These are phyloP conservation scores for Riptortus pedestris DNA, from an alignment of 1,140 invertebrate species.

Conservation along the genomic window DNA sequence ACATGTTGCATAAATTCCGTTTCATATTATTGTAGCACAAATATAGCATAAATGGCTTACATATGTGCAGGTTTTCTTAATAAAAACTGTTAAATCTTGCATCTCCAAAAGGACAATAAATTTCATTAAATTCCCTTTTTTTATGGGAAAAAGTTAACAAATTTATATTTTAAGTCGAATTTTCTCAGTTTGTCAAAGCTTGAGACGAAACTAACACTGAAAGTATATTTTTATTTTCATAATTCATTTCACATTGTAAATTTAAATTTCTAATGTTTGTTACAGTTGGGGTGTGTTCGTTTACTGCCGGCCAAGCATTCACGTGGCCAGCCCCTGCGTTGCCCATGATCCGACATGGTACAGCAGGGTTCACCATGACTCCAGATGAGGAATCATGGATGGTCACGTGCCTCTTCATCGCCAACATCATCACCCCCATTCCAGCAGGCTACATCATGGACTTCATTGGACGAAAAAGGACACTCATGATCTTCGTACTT, in stretches of 20 bases:
- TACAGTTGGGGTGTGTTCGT: background rate
- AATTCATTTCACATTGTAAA: background rate
- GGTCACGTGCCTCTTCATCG: constrained; percentile 23
- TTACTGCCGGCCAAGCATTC: constrained; percentile 5
- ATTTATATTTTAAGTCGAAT: too few species aligned
- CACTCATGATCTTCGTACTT: constrained; percentile 53
- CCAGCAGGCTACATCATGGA: constrained; percentile 47
- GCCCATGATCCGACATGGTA: constrained; percentile 19
- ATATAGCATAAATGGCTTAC: too few species aligned
- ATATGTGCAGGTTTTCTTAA: too few species aligned
- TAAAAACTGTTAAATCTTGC: too few species aligned
- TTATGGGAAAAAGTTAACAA: too few species aligned
- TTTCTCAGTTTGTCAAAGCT: background rate
- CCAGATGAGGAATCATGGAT: constrained; percentile 20
- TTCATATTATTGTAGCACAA: too few species aligned
- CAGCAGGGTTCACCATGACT: constrained; percentile 13
- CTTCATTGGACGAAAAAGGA: constrained; percentile 57
- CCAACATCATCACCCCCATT: constrained; percentile 31
- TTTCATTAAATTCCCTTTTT: too few species aligned
- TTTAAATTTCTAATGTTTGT: background rate
- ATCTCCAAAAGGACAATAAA: too few species aligned
- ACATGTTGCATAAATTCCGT: too few species aligned
- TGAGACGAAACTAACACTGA: background rate
- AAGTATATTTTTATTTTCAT: background rate
- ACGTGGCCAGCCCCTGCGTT: constrained; percentile 20